phyloP scores from a whole-genome alignment of 2,797 vertebrate genomes.

The Myiothlypis chrysogaster region DNA sequence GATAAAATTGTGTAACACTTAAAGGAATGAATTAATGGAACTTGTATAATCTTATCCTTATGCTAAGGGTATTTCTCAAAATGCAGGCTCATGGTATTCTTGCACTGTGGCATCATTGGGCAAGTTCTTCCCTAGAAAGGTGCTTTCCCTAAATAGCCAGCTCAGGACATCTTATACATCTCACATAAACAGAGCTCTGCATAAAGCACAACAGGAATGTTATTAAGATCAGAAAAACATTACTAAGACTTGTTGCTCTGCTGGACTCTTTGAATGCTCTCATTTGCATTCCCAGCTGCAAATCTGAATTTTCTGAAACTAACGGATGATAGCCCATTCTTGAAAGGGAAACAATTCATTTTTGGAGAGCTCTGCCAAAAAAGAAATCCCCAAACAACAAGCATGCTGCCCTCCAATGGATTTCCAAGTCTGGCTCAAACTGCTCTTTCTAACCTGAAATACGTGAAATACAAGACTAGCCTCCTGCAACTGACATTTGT shows the following conservation, averaged over 20 bases:
- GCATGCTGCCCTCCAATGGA: conserved; percentile 33
- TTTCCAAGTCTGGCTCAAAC: conserved; percentile 11
- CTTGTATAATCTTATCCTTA: background rate
- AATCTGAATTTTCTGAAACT: conserved; percentile 7
- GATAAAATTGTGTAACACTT: background rate
- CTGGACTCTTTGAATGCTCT: background rate
- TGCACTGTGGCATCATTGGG: background rate
- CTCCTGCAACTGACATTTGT: background rate
- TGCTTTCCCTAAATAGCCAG: background rate
- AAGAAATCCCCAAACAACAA: conserved; percentile 11
- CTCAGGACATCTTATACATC: background rate
- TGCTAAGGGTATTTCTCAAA: background rate
- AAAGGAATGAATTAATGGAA: background rate
- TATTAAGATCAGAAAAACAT: background rate
- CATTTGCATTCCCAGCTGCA: background rate
- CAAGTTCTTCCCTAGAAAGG: background rate
- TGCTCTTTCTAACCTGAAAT: conserved; percentile 3
- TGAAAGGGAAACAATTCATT: background rate
- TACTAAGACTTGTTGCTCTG: background rate
- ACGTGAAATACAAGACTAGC: background rate
- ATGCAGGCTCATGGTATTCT: background rate
- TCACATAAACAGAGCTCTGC: background rate
- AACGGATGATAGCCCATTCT: background rate
- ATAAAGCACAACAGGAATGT: background rate
- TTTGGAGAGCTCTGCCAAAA: background rate